Conservation (phyloP, 2,797 vertebrate genomes). For the Glossophaga mutica region DNA sequence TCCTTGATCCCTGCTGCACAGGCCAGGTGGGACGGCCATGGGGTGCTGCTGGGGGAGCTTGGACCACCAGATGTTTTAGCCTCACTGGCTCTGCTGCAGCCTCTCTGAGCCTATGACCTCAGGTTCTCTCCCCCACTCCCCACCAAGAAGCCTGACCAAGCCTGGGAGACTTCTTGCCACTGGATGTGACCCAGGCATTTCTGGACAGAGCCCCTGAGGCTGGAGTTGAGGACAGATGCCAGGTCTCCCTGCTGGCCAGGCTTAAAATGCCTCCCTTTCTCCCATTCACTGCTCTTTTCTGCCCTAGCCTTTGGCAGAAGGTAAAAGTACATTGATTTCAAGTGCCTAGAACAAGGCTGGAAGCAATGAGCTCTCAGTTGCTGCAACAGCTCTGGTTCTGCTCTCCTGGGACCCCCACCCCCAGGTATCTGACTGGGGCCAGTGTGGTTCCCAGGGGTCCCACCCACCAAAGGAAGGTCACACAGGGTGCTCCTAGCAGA, state of each 20-base stretch:
- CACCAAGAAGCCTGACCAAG: not conserved
- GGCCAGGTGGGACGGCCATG: not conserved
- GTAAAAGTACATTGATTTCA: not conserved
- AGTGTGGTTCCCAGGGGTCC: not conserved
- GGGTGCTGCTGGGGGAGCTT: not conserved
- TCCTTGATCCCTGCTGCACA: not conserved
- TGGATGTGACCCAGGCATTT: not conserved
- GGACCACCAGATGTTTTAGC: not conserved
- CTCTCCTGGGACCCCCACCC: not conserved
- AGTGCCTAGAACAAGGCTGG: not conserved
- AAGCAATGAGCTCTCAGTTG: not conserved
- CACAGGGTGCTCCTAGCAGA: not conserved
- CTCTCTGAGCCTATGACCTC: not conserved
- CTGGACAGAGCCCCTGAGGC: not conserved
- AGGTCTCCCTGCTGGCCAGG: not conserved
- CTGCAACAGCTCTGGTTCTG: not conserved
- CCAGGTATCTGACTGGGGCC: not conserved
- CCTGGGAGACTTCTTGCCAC: not conserved
- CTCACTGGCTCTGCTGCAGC: not conserved
- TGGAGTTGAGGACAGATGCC: not conserved
- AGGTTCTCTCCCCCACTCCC: not conserved
- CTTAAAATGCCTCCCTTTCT: not conserved
- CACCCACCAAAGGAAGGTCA: not conserved
- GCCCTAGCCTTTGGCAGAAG: not conserved
- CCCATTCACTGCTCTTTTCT: not conserved